Percentiles rank a stretch among this genome's conserved stretches.
These are phyloP conservation scores for Scrobipalpa atriplicella DNA, from an alignment of 2,888 invertebrate species.

Conservation along the genomic window DNA sequence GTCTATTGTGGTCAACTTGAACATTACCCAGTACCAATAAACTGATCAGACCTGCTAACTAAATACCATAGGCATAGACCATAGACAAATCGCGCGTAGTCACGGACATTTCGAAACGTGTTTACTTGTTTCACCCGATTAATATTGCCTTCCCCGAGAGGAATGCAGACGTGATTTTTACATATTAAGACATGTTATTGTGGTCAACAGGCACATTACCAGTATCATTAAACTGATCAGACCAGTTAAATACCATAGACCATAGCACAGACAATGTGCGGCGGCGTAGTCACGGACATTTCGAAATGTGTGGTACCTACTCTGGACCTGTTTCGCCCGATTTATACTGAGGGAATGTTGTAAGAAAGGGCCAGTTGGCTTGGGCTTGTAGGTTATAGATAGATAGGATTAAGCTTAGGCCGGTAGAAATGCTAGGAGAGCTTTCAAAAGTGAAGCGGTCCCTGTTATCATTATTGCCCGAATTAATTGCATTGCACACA, in stretches of 20 bases:
- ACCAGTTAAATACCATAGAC: conserved; percentile 9
- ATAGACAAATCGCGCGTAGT: too few species aligned
- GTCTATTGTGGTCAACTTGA: not conserved
- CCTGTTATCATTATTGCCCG: too few species aligned
- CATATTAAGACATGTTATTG: not conserved
- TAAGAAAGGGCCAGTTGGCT: conserved; percentile 2
- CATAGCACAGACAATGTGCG: not conserved
- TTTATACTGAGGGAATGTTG: conserved; percentile 15
- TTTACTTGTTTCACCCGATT: too few species aligned
- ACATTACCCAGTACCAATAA: too few species aligned
- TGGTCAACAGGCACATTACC: not conserved
- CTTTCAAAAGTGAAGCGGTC: not conserved
- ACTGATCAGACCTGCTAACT: too few species aligned
- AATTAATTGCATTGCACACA: too few species aligned
- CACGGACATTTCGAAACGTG: too few species aligned
- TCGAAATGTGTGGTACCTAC: not conserved
- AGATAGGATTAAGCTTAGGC: not conserved
- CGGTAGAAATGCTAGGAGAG: not conserved
- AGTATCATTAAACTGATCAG: conserved; percentile 3
- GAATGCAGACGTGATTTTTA: not conserved
- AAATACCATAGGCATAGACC: too few species aligned
- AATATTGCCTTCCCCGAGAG: not conserved
- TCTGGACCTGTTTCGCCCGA: conserved; percentile 1
- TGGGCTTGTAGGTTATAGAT: not conserved
- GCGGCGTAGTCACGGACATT: not conserved